Evolutionary conservation across 2,113 vertebrate genomes (phyloP).

Genomic region (Tragelaphus strepsiceros): DNA sequence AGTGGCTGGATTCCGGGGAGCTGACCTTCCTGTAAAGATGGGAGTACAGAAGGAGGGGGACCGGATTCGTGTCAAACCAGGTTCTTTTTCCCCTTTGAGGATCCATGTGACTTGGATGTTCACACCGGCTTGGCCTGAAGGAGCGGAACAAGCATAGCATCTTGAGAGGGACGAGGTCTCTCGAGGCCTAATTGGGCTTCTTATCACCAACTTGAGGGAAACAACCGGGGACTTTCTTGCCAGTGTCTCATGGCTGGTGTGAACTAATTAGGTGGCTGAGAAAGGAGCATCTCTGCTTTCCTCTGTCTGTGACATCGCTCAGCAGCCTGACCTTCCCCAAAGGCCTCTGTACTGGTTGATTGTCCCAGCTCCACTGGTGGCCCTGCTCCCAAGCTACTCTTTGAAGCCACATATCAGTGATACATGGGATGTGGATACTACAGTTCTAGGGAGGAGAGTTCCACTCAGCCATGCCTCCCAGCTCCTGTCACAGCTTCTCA

Average conservation of each 20-base stretch:
- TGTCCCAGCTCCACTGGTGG: accelerated
- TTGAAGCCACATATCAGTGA: accelerated
- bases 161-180: neutral
- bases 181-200: neutral
- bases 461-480: accelerated
- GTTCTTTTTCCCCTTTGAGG: neutral
- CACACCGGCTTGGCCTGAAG: neutral
- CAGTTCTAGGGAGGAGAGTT: accelerated
- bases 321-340: neutral
- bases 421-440: accelerated
- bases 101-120: neutral
- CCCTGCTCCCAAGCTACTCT: neutral
- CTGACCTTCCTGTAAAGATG: no score
- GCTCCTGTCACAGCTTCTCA: no score
- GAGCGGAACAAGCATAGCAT: no score
- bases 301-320: accelerated
- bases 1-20: neutral
- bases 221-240: accelerated
- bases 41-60: no score
- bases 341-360: neutral
- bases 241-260: accelerated
- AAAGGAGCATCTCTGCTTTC: neutral
- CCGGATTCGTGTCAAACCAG: neutral
- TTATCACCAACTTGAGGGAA: neutral
- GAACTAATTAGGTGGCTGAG: neutral